These are phyloP conservation scores for Sebastes taczanowskii DNA, from an alignment of 2,797 vertebrate species.

Conservation along the genomic window DNA sequence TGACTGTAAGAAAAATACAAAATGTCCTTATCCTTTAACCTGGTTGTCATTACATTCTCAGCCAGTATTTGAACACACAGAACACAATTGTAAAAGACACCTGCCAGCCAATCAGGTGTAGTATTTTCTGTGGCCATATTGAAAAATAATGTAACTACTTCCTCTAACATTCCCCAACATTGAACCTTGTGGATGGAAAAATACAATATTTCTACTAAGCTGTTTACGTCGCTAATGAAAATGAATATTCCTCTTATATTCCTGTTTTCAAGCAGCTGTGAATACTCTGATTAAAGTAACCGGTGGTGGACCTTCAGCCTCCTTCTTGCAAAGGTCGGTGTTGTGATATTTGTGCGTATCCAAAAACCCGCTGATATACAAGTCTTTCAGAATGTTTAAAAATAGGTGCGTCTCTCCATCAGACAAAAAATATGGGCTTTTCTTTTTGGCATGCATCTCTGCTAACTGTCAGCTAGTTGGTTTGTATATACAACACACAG, in stretches of 20 bases:
- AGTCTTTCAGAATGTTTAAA: neutral
- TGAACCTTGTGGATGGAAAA: neutral
- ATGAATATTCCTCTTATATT: neutral
- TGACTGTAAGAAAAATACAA: neutral
- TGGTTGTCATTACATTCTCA: neutral
- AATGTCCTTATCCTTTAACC: too few species aligned
- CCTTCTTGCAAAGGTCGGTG: too few species aligned
- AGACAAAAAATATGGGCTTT: neutral
- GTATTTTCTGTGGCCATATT: neutral
- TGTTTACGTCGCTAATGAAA: neutral
- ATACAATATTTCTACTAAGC: neutral
- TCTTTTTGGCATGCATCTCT: neutral
- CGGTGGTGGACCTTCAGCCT: too few species aligned
- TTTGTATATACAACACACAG: neutral
- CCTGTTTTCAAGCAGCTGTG: too few species aligned
- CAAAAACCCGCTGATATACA: neutral
- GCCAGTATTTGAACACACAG: too few species aligned
- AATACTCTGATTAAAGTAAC: too few species aligned
- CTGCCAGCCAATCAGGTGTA: neutral
- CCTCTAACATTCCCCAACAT: neutral
- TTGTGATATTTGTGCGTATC: neutral
- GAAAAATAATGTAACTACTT: neutral
- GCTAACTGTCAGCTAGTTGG: neutral
- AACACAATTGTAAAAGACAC: neutral
- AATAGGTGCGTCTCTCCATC: neutral